phyloP scores from a whole-genome alignment of 30 jellyfish, hydroid and myxozoan genomes.

The Hydra vulgaris region DNA sequence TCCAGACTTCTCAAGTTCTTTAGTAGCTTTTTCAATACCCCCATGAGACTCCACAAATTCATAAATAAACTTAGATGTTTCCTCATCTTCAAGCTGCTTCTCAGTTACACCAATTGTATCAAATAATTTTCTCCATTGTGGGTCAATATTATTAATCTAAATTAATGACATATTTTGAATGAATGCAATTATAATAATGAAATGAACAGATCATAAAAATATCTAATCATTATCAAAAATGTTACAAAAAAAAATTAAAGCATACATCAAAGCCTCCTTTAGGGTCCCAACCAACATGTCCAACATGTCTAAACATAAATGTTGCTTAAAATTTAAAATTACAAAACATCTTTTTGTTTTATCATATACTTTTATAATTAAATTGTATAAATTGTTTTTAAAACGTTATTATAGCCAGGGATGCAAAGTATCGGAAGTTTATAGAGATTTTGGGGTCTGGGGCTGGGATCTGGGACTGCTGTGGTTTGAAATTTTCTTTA shows the following conservation, averaged over 20 bases:
- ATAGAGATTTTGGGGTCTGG: too few relatives aligned
- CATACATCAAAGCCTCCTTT: constrained; percentile 96
- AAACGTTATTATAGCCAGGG: too few relatives aligned
- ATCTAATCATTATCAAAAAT: background rate
- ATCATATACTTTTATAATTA: too few relatives aligned
- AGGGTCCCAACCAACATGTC: constrained; percentile 99
- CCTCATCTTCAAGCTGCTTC: constrained; percentile 72
- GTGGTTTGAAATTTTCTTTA: too few relatives aligned
- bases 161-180: background rate
- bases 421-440: too few relatives aligned
- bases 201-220: background rate
- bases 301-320: constrained; percentile 77
- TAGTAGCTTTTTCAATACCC: constrained; percentile 83
- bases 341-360: background rate
- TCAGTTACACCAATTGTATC: constrained; percentile 88
- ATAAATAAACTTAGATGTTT: constrained; percentile 76
- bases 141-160: constrained; percentile 79
- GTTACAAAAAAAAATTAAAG: too few relatives aligned
- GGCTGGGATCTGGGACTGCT: too few relatives aligned
- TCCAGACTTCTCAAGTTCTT: constrained; percentile 52
- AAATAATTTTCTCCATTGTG: constrained; percentile 82
- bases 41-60: constrained; percentile 95
- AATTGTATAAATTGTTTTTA: too few relatives aligned
- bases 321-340: background rate
- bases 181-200: too few relatives aligned